Base-by-base conservation (phyloP, 2,113 vertebrate genomes). In the Australoheros scitulus region DNA sequence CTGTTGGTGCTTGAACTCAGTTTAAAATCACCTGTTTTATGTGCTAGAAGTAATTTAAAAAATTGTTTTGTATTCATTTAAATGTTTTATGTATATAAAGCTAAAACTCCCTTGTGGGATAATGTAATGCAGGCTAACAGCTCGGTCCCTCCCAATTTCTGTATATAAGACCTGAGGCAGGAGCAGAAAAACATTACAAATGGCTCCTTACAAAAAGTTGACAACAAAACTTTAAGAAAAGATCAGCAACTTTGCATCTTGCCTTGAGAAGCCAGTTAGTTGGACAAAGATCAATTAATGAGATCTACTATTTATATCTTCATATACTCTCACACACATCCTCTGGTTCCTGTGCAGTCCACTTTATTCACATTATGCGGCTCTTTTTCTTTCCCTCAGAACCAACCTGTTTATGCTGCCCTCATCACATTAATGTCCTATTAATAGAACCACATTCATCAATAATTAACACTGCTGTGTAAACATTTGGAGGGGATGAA, bases 391-490 rank as follows among this genome's bases (percentile, higher is more conserved):
- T 24, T 77, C 63, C 86, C 80, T 75, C 59, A 34, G 87, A 87
- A 88, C 79, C 83, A 90, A 89, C 72, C 64, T 83, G 70, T 61
- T 81, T 61, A 68, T 80, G 82, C 64, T 75, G 68, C 63, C 83
- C 84, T 92, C 88, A 86, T 91, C 88, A 89, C 79, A 90, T 87
- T 90, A 63, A 74, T 11, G 52, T 77, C 81, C 85, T 88, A 91
- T 89, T 77, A 82, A 85, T 90, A 93, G 86, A 80, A n/a, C 17
- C 58, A 20, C 20, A 20, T 84, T 84, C 82, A 93, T 93, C 83
- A 90, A 93, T 93, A 88, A 92, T 94, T 90, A 78, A 92, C 20
- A 47, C 22, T 50, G 57, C 83, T 61, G 86, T 77, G 82, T 88
- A 89, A 92, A 94, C 87, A 81, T 85, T 92, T 89, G 88, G 83